phyloP scores from a whole-genome alignment of 2,888 invertebrate species.

The Hedya salicella region DNA sequence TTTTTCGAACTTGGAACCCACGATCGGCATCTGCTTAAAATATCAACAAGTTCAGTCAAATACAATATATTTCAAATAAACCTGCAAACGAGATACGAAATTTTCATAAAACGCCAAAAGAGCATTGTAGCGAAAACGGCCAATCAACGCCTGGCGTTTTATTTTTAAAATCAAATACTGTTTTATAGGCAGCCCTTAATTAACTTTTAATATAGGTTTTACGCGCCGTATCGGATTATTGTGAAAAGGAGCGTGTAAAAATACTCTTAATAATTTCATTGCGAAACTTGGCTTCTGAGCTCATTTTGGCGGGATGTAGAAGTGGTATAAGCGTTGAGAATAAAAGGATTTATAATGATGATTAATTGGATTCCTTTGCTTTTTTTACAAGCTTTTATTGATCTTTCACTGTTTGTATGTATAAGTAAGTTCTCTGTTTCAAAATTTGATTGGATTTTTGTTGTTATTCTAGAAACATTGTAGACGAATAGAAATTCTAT shows the following conservation, averaged over 20 bases:
- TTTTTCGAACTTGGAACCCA: no score
- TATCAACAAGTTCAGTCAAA: not conserved
- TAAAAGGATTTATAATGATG: no score
- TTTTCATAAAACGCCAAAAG: slow-evolving; percentile 25
- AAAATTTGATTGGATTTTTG: no score
- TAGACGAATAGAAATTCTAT: no score
- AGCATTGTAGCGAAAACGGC: slow-evolving; percentile 16
- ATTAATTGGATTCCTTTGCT: no score
- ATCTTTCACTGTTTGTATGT: no score
- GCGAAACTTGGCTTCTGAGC: not conserved
- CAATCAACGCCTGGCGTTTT: slow-evolving; percentile 22
- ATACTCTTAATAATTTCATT: slow-evolving; percentile 6
- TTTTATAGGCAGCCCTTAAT: slow-evolving; percentile 14
- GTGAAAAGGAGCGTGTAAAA: slow-evolving; percentile 4
- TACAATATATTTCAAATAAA: slow-evolving; percentile 7
- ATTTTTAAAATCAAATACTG: slow-evolving; percentile 33
- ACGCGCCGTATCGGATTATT: not conserved
- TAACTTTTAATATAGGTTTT: slow-evolving; percentile 23
- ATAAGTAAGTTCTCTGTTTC: no score
- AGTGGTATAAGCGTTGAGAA: not conserved
- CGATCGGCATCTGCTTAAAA: not conserved
- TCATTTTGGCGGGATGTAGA: not conserved
- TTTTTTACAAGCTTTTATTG: no score
- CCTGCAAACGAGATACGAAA: slow-evolving; percentile 10
- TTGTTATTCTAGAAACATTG: no score